phyloP scores from a whole-genome alignment of 1,140 invertebrate genomes.

The Ips typographus region DNA sequence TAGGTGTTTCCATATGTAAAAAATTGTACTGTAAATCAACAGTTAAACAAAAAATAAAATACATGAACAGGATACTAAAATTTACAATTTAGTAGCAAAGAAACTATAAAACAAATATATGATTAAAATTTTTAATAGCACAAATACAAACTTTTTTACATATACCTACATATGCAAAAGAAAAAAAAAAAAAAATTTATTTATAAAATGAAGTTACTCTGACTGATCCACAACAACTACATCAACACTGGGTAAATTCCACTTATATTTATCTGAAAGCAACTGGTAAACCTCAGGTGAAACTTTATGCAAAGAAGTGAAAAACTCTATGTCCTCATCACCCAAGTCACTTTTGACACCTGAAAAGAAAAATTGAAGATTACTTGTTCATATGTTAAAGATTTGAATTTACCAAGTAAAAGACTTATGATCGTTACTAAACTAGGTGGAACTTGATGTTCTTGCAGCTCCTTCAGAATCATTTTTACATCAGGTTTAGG shows the following conservation, averaged over 20 bases:
- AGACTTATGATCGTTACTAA: conserved; percentile 29
- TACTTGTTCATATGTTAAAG: conserved; percentile 1
- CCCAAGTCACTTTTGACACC: conserved; percentile 40
- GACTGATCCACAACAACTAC: conserved; percentile 23
- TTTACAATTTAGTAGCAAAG: no score
- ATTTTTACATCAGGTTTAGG: conserved; percentile 34
- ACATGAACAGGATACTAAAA: no score
- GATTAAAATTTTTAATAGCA: no score
- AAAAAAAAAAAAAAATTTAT: background rate
- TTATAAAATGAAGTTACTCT: no score
- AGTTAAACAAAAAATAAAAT: no score
- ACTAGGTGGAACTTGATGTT: conserved; percentile 17
- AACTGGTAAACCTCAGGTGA: conserved; percentile 46
- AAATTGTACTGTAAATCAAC: no score
- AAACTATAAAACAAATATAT: no score
- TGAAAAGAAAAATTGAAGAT: conserved; percentile 21
- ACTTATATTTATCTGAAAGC: conserved; percentile 45
- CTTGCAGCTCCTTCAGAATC: conserved; percentile 18
- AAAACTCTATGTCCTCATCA: conserved; percentile 45
- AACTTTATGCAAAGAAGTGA: conserved; percentile 43
- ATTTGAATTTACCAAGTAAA: conserved; percentile 25
- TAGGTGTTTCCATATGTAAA: no score
- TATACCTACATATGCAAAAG: background rate
- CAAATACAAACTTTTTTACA: no score
- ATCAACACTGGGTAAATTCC: conserved; percentile 46